Evolutionary conservation across 2,113 vertebrate species (phyloP), one percentile per base, ranked within the genome.

Genomic region (Pituophis catenifer): DNA sequence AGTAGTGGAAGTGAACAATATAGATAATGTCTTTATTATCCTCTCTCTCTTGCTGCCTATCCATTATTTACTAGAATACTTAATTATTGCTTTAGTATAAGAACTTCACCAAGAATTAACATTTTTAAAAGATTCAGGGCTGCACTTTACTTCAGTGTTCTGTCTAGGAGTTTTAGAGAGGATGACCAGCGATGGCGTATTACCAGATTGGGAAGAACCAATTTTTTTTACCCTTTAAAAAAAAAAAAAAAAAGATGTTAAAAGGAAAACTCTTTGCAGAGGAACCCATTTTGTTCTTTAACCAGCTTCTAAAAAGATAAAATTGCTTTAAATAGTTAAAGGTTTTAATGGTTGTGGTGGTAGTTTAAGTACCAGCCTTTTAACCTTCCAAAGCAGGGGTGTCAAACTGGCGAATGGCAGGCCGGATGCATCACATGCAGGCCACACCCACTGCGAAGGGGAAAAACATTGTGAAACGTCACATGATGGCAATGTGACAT

Each of bases 11-110:
- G 23, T 8, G n/a, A 87, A 44, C 91, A 88, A n/a, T 90, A 95
- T 81, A 75, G 86, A 88, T 89, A 3, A 95, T 96, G 58, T 70
- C 44, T 91, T 94, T 94, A 89, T 93, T 95, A 95, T 94, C 90
- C 89, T 95, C 21, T 58, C 91, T 95, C 92, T n/a, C 29, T 70
- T 70, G 29, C 11, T 70, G 65, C 29, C 29, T 17, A 33, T 70
- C 29, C 12, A 70, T 70, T 33, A 33, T 29, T 70, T 33, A 5
- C 65, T 70, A 70, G 65, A 70, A 70, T 33, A 70, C 29, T 70
- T 33, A 70, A 15, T 12, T 29, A 33, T 33, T 70, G 65, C 29
- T 70, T 70, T 70, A 70, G 29, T 33, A 33, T 33, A 33, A 70
- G 13, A 70, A 70, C n/a, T 70, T 15, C 29, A 70, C 65, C 65